Conservation (phyloP, 2,888 invertebrate species). For the Dexiosoma caninum region DNA sequence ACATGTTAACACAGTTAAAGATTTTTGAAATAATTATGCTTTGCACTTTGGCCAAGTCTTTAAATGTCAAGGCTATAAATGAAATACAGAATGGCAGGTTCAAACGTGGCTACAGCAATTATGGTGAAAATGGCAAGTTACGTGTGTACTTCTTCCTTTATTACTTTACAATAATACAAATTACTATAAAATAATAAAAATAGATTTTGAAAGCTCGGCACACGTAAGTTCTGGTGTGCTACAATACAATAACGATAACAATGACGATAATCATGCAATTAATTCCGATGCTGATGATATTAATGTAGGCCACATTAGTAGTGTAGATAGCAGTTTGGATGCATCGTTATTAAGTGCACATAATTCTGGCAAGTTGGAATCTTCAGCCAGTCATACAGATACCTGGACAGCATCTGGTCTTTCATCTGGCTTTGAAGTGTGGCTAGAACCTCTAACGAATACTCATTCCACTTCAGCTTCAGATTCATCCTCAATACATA, state of each 20-base stretch:
- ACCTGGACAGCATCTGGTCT: conserved; percentile 47
- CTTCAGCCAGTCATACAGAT: background rate
- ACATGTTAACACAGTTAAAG: background rate
- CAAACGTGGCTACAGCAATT: conserved; percentile 53
- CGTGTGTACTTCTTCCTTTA: too few relatives aligned
- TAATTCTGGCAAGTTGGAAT: conserved; percentile 15
- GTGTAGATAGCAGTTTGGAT: conserved; percentile 4
- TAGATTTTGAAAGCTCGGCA: conserved; percentile 68
- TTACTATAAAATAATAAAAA: background rate
- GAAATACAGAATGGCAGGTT: background rate
- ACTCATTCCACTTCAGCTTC: conserved; percentile 15
- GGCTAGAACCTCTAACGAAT: conserved; percentile 38
- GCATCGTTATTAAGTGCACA: background rate
- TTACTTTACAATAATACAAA: too few relatives aligned
- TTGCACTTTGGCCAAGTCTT: background rate
- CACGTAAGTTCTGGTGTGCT: conserved; percentile 70
- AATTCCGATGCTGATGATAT: background rate
- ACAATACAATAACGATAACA: conserved; percentile 60
- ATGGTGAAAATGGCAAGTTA: conserved; percentile 65
- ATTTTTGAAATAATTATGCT: conserved; percentile 27
- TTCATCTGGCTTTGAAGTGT: conserved; percentile 48
- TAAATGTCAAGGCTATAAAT: conserved; percentile 5
- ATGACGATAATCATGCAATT: conserved; percentile 40
- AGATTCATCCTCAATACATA: background rate
- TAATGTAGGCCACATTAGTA: background rate